phyloP scores from a whole-genome alignment of 2,113 vertebrate species.

The Progne subis region DNA sequence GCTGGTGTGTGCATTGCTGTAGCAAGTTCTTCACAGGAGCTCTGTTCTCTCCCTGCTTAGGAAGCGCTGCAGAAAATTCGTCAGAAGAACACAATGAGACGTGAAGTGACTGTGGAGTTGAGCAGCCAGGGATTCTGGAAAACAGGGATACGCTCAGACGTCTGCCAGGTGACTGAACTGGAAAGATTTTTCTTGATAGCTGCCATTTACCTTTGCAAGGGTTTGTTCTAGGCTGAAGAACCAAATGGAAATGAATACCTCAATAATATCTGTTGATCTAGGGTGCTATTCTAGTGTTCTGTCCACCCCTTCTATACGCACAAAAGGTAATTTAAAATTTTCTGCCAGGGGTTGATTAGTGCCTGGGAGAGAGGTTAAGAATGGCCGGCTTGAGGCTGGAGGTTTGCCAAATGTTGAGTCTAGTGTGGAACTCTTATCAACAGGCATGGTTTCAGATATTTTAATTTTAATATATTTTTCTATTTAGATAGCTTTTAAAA shows the following conservation, averaged over 20 bases:
- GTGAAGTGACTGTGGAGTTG: constrained; percentile 96
- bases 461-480: not conserved
- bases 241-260: not conserved
- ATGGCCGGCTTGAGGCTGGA: not conserved
- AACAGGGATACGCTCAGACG: constrained; percentile 95
- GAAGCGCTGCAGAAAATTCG: constrained; percentile 98
- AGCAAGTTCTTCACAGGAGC: not conserved
- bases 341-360: not conserved
- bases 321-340: not conserved
- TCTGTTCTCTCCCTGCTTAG: constrained; percentile 67
- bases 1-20: rapidly evolving
- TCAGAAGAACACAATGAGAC: constrained; percentile 98
- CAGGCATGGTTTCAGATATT: not conserved
- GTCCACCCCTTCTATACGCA: not conserved
- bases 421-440: not conserved
- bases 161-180: constrained; percentile 87
- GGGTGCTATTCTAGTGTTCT: not conserved
- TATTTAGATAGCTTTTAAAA: not conserved
- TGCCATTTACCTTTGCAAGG: not conserved
- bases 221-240: not conserved
- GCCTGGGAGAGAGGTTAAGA: not conserved
- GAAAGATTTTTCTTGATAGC: not conserved
- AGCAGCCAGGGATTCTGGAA: constrained; percentile 99
- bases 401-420: not conserved
- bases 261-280: not conserved